phyloP scores from a whole-genome alignment of 2,113 vertebrate species.

The Gymnarchus niloticus region DNA sequence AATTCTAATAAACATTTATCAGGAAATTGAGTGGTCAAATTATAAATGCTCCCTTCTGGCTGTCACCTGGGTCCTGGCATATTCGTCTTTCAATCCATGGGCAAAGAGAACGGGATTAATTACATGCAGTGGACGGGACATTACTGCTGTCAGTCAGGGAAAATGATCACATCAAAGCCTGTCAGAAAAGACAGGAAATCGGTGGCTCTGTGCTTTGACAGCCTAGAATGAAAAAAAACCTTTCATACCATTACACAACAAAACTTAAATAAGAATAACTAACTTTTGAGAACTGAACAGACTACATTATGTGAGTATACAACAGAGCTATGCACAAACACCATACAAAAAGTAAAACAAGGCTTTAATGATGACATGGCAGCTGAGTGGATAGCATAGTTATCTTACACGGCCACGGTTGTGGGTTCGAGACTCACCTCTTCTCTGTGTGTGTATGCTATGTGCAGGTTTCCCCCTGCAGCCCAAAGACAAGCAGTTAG shows the following conservation, averaged over 20 bases:
- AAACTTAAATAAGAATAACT: not conserved
- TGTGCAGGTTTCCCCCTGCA: too few species aligned
- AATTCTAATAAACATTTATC: conserved; percentile 20
- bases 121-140: conserved; percentile 39
- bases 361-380: too few species aligned
- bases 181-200: conserved; percentile 36
- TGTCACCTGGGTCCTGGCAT: not conserved
- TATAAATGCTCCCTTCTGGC: not conserved
- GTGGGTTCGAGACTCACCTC: too few species aligned
- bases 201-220: conserved; percentile 38
- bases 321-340: not conserved
- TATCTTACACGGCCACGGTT: too few species aligned
- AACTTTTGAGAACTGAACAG: not conserved
- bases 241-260: not conserved
- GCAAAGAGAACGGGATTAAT: conserved; percentile 35
- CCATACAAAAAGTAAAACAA: not conserved
- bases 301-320: too few species aligned
- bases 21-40: conserved; percentile 19
- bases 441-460: too few species aligned
- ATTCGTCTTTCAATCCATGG: conserved; percentile 32
- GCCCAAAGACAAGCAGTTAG: too few species aligned
- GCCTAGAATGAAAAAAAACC: conserved; percentile 18
- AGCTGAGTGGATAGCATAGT: too few species aligned
- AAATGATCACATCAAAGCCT: conserved; percentile 48
- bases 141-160: conserved; percentile 38